Percentiles rank a stretch among this genome's conserved stretches.
These are phyloP conservation scores for Dorcus parallelipipedus DNA, from an alignment of 2,888 invertebrate species.

Conservation along the genomic window DNA sequence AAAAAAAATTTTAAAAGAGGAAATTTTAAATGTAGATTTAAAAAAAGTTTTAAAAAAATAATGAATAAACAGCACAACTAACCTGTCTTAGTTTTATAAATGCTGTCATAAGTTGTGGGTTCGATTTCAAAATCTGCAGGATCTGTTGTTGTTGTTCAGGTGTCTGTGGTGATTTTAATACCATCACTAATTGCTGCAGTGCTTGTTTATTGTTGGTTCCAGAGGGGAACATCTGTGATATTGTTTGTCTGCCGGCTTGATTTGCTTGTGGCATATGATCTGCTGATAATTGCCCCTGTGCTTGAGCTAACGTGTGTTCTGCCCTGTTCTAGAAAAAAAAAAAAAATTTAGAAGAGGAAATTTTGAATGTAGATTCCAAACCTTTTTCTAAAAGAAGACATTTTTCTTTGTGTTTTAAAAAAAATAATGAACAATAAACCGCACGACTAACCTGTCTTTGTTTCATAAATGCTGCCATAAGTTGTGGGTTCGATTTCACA, in stretches of 20 bases:
- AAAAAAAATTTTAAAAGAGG: slow-evolving; percentile 2
- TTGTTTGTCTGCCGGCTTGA: slow-evolving; percentile 27
- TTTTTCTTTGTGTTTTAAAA: neutral
- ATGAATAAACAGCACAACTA: slow-evolving; percentile 18
- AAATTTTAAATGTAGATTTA: neutral
- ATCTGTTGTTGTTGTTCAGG: slow-evolving; percentile 91
- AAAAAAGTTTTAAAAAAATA: neutral
- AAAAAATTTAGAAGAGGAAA: neutral
- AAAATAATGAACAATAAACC: neutral
- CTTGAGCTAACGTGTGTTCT: slow-evolving; percentile 33
- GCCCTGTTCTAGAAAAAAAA: too few species aligned
- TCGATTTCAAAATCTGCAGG: slow-evolving; percentile 84
- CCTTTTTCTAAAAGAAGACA: neutral
- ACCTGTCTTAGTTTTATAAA: slow-evolving; percentile 86
- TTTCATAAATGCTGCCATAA: slow-evolving; percentile 94
- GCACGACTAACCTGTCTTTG: slow-evolving; percentile 64
- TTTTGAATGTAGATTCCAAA: neutral
- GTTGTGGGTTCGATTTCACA: slow-evolving; percentile 88
- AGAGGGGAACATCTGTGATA: slow-evolving; percentile 16
- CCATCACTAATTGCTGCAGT: slow-evolving; percentile 82
- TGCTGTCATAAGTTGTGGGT: slow-evolving; percentile 93
- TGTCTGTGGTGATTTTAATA: slow-evolving; percentile 83
- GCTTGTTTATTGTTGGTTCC: slow-evolving; percentile 59
- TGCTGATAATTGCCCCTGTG: slow-evolving; percentile 36
- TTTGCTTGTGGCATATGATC: slow-evolving; percentile 37